A percentile compares a stretch with the other conserved stretches of the same genome.
phyloP scores from a whole-genome alignment of 2,888 invertebrate genomes.

The Temnothorax rugatulus region DNA sequence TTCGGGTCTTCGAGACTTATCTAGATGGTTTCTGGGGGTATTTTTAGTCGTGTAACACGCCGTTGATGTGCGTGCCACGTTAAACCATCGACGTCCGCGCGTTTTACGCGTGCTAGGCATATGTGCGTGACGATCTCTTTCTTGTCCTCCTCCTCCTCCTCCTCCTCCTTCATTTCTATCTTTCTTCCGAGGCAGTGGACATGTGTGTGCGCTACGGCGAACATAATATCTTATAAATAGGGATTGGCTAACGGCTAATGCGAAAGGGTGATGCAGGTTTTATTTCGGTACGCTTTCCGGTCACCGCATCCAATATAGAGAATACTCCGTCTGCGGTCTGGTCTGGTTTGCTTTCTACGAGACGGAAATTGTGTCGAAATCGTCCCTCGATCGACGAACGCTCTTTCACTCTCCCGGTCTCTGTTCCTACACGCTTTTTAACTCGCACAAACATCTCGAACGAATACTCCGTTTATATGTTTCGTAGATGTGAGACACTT shows the following conservation, averaged over 20 bases:
- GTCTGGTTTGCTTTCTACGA: slow-evolving; percentile 10
- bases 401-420: not conserved
- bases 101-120: slow-evolving; percentile 72
- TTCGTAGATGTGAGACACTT: not conserved
- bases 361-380: slow-evolving; percentile 54
- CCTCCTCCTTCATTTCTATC: slow-evolving; percentile 4
- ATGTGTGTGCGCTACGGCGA: slow-evolving; percentile 59
- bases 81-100: slow-evolving; percentile 59
- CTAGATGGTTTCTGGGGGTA: slow-evolving; percentile 75
- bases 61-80: slow-evolving; percentile 68
- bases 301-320: slow-evolving; percentile 48
- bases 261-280: slow-evolving; percentile 74
- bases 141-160: slow-evolving; percentile 14
- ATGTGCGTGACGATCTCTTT: slow-evolving; percentile 59
- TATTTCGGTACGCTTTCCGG: slow-evolving; percentile 71
- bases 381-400: slow-evolving; percentile 6
- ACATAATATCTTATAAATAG: slow-evolving; percentile 78
- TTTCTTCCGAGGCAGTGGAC: slow-evolving; percentile 23
- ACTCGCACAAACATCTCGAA: slow-evolving; percentile 7
- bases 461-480: not conserved
- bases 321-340: slow-evolving; percentile 36
- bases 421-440: not conserved
- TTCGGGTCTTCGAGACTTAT: slow-evolving; percentile 73
- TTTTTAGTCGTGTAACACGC: slow-evolving; percentile 77
- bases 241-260: slow-evolving; percentile 75